Conservation (phyloP, 2,888 invertebrate species). For the Diaphora mendica region DNA sequence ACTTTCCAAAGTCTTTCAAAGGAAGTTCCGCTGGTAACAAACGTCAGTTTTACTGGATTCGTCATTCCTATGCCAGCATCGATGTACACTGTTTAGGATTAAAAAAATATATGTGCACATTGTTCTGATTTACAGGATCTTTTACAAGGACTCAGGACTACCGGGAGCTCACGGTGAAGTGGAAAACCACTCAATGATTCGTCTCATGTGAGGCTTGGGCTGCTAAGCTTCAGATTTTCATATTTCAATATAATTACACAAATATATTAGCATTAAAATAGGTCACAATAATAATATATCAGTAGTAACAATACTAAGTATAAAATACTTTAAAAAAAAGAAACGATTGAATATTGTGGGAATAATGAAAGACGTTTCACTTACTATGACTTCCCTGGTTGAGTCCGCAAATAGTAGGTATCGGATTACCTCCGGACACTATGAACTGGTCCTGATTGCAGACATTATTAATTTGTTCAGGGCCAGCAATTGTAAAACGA, state of each 20-base stretch:
- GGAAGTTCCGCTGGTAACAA: conserved; percentile 92
- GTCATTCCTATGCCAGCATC: conserved; percentile 92
- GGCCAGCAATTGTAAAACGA: conserved; percentile 91
- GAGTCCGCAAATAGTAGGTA: conserved; percentile 93
- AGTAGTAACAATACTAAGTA: too few species aligned
- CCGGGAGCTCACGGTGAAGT: too few species aligned
- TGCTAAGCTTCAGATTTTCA: too few species aligned
- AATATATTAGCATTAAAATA: not conserved
- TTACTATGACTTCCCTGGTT: conserved; percentile 94
- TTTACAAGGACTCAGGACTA: too few species aligned
- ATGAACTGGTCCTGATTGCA: conserved; percentile 95
- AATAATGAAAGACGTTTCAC: conserved; percentile 3
- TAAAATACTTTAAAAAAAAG: not conserved
- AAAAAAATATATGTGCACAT: not conserved
- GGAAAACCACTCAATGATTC: not conserved
- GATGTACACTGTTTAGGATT: conserved; percentile 90
- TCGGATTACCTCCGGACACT: conserved; percentile 92
- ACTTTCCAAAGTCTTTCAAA: conserved; percentile 93
- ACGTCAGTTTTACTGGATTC: conserved; percentile 92
- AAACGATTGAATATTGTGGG: not conserved
- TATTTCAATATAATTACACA: too few species aligned
- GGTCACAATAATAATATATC: too few species aligned
- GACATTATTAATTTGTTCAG: conserved; percentile 91
- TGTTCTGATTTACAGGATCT: not conserved
- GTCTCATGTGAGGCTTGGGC: not conserved